Percentiles rank a stretch among this genome's conserved stretches.
Conservation (phyloP, 2,113 vertebrate species). For the Microcebus lehilahytsara region DNA sequence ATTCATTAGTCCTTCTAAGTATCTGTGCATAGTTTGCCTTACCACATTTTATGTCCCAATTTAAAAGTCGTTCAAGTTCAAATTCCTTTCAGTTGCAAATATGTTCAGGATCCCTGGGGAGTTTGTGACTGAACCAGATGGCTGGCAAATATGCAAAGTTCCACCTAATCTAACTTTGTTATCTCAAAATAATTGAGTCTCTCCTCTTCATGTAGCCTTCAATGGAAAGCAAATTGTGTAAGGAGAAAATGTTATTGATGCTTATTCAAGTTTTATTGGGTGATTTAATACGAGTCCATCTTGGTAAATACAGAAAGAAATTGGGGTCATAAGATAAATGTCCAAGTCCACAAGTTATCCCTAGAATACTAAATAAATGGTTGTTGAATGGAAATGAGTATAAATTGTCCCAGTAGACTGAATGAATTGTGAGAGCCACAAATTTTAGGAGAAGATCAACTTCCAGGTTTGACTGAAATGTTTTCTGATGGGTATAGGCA, state of each 20-base stretch:
- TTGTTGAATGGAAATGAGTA: neutral
- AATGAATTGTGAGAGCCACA: neutral
- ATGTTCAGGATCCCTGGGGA: constrained; percentile 59
- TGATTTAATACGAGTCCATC: constrained; percentile 13
- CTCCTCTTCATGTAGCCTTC: constrained; percentile 20
- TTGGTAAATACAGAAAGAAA: constrained; percentile 30
- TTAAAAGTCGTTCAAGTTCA: constrained; percentile 77
- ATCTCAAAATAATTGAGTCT: constrained; percentile 67
- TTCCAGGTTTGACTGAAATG: neutral
- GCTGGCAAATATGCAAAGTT: constrained; percentile 49
- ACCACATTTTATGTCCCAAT: constrained; percentile 57
- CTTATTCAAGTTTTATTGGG: neutral
- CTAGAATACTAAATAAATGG: neutral
- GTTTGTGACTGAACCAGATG: constrained; percentile 70
- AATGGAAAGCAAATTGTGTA: neutral
- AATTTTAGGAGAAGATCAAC: neutral
- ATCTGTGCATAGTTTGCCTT: neutral
- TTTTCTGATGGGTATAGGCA: neutral
- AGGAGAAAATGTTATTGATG: neutral
- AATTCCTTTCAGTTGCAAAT: constrained; percentile 66
- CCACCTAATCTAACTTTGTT: constrained; percentile 56
- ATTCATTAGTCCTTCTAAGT: constrained; percentile 10
- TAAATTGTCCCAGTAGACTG: neutral
- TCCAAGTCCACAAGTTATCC: neutral
- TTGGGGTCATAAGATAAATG: constrained; percentile 1